Evolutionary conservation across 2,113 vertebrate genomes (phyloP).

Genomic region (Tachycineta bicolor): DNA sequence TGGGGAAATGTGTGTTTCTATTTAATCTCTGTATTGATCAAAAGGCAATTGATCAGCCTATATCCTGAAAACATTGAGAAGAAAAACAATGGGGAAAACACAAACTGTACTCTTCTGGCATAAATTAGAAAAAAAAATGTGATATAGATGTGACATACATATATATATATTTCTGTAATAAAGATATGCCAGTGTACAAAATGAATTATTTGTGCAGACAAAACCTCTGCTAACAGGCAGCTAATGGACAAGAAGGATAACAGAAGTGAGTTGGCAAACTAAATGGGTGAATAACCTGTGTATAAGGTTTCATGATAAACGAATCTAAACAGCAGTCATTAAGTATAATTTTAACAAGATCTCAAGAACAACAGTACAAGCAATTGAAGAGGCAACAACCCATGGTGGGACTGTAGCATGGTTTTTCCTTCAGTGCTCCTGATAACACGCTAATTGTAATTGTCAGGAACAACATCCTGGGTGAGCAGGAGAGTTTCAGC

Average conservation of each 20-base stretch:
- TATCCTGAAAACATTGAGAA: neutral
- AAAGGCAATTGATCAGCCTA: conserved; percentile 2
- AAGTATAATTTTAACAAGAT: conserved; percentile 65
- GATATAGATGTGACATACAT: neutral
- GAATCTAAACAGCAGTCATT: conserved; percentile 67
- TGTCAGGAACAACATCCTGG: conserved; percentile 59
- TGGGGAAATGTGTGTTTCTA: neutral
- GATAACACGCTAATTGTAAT: conserved; percentile 34
- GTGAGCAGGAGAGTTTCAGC: neutral
- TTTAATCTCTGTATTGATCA: conserved; percentile 30
- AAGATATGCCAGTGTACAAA: neutral
- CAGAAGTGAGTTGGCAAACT: conserved; percentile 21
- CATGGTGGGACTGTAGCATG: conserved; percentile 54
- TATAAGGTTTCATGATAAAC: conserved; percentile 51
- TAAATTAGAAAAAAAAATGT: neutral
- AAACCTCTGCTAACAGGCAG: neutral
- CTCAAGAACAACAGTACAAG: conserved; percentile 59
- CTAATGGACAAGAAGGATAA: neutral
- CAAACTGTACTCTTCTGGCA: neutral
- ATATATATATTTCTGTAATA: neutral
- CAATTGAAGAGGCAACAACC: conserved; percentile 70
- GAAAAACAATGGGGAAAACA: neutral
- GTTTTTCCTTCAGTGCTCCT: conserved; percentile 18
- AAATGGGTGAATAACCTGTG: conserved; percentile 51
- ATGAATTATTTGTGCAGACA: neutral